These are phyloP conservation scores for Acyrthosiphon pisum DNA, from an alignment of 1,140 invertebrate species.

Conservation along the genomic window DNA sequence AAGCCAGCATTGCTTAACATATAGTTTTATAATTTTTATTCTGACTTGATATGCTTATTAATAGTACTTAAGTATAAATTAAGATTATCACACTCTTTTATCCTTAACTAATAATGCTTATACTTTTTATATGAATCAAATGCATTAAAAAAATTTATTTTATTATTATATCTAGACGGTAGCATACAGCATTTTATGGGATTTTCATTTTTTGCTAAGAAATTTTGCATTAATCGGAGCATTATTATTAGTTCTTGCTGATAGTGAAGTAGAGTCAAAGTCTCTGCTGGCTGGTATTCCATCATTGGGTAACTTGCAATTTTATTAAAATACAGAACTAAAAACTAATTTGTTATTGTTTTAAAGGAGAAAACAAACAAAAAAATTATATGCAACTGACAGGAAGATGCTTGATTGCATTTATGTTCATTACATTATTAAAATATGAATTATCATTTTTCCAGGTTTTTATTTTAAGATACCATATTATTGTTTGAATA, in stretches of 20 bases:
- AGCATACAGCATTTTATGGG: slow-evolving; percentile 98
- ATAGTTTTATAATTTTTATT: not conserved
- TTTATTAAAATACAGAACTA: not conserved
- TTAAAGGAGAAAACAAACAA: slow-evolving; percentile 88
- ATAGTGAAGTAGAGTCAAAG: slow-evolving; percentile 88
- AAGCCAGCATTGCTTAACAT: not conserved
- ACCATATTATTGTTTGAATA: not conserved
- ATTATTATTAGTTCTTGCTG: slow-evolving; percentile 90
- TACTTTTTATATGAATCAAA: not conserved
- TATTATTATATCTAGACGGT: slow-evolving; percentile 78
- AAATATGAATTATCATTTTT: slow-evolving; percentile 91
- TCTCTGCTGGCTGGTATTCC: slow-evolving; percentile 98
- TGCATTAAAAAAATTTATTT: not conserved
- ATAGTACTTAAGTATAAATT: not conserved
- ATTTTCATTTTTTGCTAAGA: slow-evolving; percentile 93
- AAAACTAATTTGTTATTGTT: slow-evolving; percentile 20
- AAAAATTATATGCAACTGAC: slow-evolving; percentile 97
- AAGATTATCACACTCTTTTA: not conserved
- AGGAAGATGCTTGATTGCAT: slow-evolving; percentile 93
- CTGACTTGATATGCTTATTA: too few relatives aligned
- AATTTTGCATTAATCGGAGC: slow-evolving; percentile 97
- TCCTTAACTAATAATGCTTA: not conserved
- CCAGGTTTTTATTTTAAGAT: slow-evolving; percentile 69
- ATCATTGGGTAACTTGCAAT: slow-evolving; percentile 71
- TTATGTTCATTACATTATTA: slow-evolving; percentile 98